Percentiles rank a stretch among this genome's conserved stretches.
phyloP scores from a whole-genome alignment of 2,113 vertebrate species.

The Prunella fulvescens region DNA sequence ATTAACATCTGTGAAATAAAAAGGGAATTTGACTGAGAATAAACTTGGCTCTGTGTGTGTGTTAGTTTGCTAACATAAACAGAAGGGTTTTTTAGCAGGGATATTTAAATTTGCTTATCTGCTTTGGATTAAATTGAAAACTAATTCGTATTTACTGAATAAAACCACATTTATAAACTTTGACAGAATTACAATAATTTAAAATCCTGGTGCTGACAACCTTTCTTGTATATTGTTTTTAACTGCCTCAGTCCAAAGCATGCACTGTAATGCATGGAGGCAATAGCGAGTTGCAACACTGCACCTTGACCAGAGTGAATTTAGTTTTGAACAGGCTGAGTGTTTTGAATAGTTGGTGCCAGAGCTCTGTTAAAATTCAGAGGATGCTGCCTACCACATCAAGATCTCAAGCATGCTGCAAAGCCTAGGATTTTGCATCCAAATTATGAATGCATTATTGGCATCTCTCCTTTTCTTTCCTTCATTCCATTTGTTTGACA shows the following conservation, averaged over 20 bases:
- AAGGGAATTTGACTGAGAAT: not conserved
- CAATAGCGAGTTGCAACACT: not conserved
- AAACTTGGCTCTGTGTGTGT: not conserved
- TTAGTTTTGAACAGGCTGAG: not conserved
- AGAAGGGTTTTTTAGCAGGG: fast-evolving
- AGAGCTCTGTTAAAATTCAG: not conserved
- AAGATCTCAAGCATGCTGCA: not conserved
- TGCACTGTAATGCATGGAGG: not conserved
- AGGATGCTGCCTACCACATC: not conserved
- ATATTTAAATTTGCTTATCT: not conserved
- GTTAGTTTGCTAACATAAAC: not conserved
- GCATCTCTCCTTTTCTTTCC: not conserved
- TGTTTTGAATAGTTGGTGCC: not conserved
- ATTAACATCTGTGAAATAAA: constrained; percentile 32
- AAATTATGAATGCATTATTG: not conserved
- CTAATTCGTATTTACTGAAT: not conserved
- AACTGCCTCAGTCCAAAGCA: not conserved
- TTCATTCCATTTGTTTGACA: not conserved
- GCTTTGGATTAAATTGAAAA: not conserved
- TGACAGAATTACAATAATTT: not conserved
- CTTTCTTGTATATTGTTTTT: not conserved
- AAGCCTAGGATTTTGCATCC: not conserved
- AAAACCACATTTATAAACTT: not conserved
- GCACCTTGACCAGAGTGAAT: not conserved
- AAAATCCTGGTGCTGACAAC: not conserved